phyloP scores from a whole-genome alignment of 2,888 invertebrate genomes.

The Anorthoa munda region DNA sequence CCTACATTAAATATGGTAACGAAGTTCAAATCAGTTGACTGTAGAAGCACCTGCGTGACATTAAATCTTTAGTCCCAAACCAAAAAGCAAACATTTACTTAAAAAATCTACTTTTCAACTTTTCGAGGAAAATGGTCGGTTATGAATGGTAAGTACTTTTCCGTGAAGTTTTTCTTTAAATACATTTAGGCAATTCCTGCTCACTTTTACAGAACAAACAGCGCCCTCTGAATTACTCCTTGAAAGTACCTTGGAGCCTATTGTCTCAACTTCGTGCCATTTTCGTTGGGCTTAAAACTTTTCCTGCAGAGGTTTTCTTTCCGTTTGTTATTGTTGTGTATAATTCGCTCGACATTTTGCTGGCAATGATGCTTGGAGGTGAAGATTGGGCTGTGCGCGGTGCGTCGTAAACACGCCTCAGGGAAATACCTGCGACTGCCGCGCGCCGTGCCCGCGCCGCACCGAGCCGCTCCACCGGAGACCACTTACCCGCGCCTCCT shows the following conservation, averaged over 20 bases:
- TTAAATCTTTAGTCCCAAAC: background rate
- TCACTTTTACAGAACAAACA: slow-evolving; percentile 59
- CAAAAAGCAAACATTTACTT: slow-evolving; percentile 12
- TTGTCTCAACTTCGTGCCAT: slow-evolving; percentile 67
- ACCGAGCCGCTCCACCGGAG: slow-evolving; percentile 57
- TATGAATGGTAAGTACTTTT: slow-evolving; percentile 55
- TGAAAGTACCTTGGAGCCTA: slow-evolving; percentile 54
- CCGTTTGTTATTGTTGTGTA: slow-evolving; percentile 76
- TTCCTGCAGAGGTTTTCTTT: slow-evolving; percentile 69
- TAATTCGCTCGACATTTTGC: slow-evolving; percentile 74
- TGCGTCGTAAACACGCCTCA: slow-evolving; percentile 82
- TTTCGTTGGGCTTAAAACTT: slow-evolving; percentile 65
- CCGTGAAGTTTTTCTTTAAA: slow-evolving; percentile 56
- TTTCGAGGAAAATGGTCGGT: slow-evolving; percentile 29
- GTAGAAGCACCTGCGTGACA: background rate
- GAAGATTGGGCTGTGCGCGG: slow-evolving; percentile 76
- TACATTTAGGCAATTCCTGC: slow-evolving; percentile 43
- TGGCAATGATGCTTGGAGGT: slow-evolving; percentile 73
- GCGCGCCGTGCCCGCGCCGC: slow-evolving; percentile 47
- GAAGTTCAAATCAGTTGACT: background rate
- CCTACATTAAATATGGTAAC: background rate
- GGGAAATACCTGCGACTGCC: slow-evolving; percentile 80
- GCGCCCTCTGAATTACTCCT: slow-evolving; percentile 43
- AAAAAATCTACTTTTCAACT: slow-evolving; percentile 20
- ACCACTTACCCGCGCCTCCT: slow-evolving; percentile 73